A percentile compares a stretch with the other conserved stretches of the same genome.
Conservation (phyloP, 1,140 invertebrate species). For the Caenorhabditis latens region DNA sequence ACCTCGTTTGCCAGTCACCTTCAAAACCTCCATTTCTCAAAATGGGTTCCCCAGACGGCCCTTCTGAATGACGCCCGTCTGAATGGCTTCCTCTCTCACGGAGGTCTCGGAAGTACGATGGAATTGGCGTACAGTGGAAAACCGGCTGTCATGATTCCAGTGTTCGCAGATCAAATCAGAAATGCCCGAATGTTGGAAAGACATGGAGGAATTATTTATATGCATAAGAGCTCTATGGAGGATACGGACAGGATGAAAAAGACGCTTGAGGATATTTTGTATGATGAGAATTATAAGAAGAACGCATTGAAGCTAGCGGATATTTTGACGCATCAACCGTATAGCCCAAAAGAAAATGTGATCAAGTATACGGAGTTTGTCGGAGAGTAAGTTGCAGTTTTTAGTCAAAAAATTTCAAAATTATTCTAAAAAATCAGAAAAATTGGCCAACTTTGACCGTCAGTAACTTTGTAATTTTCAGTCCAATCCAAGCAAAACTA, state of each 20-base stretch:
- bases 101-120: conserved; percentile 39
- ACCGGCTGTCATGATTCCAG: conserved; percentile 64
- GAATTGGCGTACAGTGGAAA: conserved; percentile 46
- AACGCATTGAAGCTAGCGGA: conserved; percentile 29
- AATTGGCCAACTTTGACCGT: too few species aligned
- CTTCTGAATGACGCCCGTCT: conserved; percentile 13
- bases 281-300: conserved; percentile 41
- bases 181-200: conserved; percentile 64
- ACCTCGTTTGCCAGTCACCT: not conserved
- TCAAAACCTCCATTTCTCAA: not conserved
- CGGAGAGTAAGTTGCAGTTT: conserved; percentile 1
- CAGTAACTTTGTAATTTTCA: too few species aligned
- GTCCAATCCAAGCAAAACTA: too few species aligned
- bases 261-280: conserved; percentile 56
- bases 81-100: not conserved
- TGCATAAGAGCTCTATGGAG: conserved; percentile 59
- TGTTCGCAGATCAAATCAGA: conserved; percentile 69
- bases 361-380: conserved; percentile 57
- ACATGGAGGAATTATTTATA: conserved; percentile 57
- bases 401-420: too few species aligned
- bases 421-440: too few species aligned
- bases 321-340: conserved; percentile 38
- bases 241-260: conserved; percentile 28
- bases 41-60: conserved; percentile 42
- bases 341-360: conserved; percentile 30